Evolutionary conservation across 2,113 vertebrate genomes (phyloP).

Genomic region (Perccottus glenii): DNA sequence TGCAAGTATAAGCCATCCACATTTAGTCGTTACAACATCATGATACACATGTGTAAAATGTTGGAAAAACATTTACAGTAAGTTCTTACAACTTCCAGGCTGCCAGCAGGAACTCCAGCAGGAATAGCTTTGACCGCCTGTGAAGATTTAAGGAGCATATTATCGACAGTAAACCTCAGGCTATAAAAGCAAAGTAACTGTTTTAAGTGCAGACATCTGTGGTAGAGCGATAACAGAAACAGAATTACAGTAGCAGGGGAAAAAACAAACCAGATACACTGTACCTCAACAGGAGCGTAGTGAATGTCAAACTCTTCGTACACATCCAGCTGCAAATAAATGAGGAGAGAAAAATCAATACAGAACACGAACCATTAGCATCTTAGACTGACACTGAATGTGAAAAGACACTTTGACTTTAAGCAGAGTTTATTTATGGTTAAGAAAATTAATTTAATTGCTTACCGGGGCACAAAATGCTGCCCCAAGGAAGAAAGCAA

Average conservation of each 20-base stretch:
- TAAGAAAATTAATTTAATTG: neutral
- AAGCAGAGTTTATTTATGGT: neutral
- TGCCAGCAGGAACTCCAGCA: conserved; percentile 31
- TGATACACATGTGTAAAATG: neutral
- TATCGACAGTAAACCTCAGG: neutral
- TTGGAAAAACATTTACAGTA: neutral
- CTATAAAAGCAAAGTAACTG: neutral
- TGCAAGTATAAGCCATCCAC: conserved; percentile 21
- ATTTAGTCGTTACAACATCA: neutral
- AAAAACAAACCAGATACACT: conserved; percentile 9
- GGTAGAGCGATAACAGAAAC: conserved; percentile 14
- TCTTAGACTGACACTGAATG: neutral
- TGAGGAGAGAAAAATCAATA: neutral
- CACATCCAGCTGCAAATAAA: conserved; percentile 31
- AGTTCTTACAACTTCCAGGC: conserved; percentile 56
- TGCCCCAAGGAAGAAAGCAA: conserved; percentile 59
- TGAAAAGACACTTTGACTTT: neutral
- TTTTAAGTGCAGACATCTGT: neutral
- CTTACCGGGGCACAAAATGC: conserved; percentile 67
- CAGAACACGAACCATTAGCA: neutral
- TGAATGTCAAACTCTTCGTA: conserved; percentile 62
- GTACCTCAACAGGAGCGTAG: conserved; percentile 56
- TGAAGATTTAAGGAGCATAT: conserved; percentile 9
- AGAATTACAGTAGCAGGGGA: neutral
- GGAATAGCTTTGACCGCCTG: conserved; percentile 50